Percentiles rank a stretch among this genome's conserved stretches.
phyloP scores from a whole-genome alignment of 2,888 invertebrate species.

The Antitype chi region DNA sequence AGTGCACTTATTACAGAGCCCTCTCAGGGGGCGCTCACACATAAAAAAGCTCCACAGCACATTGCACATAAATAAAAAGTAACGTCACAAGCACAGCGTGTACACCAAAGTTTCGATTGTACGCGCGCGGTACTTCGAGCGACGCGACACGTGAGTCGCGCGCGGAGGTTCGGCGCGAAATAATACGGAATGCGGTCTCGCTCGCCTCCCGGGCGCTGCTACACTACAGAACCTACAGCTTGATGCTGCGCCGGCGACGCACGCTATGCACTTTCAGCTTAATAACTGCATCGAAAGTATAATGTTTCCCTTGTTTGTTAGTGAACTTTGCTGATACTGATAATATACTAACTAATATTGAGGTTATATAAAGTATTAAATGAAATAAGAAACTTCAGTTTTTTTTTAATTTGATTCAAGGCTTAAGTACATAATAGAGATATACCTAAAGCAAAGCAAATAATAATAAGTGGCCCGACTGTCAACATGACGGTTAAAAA shows the following conservation, averaged over 20 bases:
- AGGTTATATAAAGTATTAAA: neutral
- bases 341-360: neutral
- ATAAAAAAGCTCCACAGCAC: slow-evolving; percentile 82
- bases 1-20: slow-evolving; percentile 74
- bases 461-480: too few relatives aligned
- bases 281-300: slow-evolving; percentile 52
- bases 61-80: slow-evolving; percentile 78
- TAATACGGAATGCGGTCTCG: slow-evolving; percentile 82
- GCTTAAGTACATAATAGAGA: neutral
- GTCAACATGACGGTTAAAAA: too few relatives aligned
- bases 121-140: slow-evolving; percentile 80
- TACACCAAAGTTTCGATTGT: slow-evolving; percentile 70
- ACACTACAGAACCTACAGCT: slow-evolving; percentile 58
- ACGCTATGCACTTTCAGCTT: slow-evolving; percentile 56
- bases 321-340: slow-evolving; percentile 5
- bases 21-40: slow-evolving; percentile 85
- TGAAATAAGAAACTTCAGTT: neutral
- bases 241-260: slow-evolving; percentile 73
- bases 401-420: neutral
- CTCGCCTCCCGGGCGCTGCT: slow-evolving; percentile 60
- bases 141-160: slow-evolving; percentile 87
- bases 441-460: neutral
- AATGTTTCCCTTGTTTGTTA: slow-evolving; percentile 43
- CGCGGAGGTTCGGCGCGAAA: slow-evolving; percentile 87
- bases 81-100: slow-evolving; percentile 79